phyloP scores from a whole-genome alignment of 2,888 invertebrate genomes.

The Abscondita cerata region DNA sequence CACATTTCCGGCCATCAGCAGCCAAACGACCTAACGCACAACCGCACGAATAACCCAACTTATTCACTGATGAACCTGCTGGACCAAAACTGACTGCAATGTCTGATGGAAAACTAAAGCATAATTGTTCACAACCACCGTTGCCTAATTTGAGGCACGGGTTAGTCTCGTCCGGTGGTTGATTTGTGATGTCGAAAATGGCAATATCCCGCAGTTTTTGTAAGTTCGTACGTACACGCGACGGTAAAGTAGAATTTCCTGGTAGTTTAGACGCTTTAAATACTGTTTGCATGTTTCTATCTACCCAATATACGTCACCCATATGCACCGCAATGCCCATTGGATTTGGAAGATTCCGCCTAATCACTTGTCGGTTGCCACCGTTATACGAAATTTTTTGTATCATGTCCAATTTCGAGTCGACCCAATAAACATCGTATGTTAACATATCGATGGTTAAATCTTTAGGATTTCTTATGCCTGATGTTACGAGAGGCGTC shows the following conservation, averaged over 20 bases:
- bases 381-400: conserved; percentile 89
- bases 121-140: conserved; percentile 92
- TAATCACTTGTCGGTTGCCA: conserved; percentile 80
- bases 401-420: conserved; percentile 92
- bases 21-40: conserved; percentile 88
- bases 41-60: conserved; percentile 76
- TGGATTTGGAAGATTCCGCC: conserved; percentile 88
- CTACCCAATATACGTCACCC: conserved; percentile 92
- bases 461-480: conserved; percentile 90
- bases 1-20: conserved; percentile 73
- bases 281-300: conserved; percentile 85
- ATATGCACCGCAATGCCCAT: conserved; percentile 91
- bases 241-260: conserved; percentile 74
- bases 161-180: conserved; percentile 83
- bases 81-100: conserved; percentile 47
- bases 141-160: conserved; percentile 80
- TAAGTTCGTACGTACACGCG: conserved; percentile 80
- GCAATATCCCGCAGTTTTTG: conserved; percentile 88
- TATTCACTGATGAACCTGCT: conserved; percentile 61
- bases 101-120: conserved; percentile 82
- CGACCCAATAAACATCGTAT: conserved; percentile 98
- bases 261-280: conserved; percentile 81
- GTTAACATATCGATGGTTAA: conserved; percentile 91
- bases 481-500: conserved; percentile 84
- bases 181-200: conserved; percentile 88